A percentile compares a stretch with the other conserved stretches of the same genome.
Conservation (phyloP, 2,797 vertebrate species). For the Diplodus puntazzo region DNA sequence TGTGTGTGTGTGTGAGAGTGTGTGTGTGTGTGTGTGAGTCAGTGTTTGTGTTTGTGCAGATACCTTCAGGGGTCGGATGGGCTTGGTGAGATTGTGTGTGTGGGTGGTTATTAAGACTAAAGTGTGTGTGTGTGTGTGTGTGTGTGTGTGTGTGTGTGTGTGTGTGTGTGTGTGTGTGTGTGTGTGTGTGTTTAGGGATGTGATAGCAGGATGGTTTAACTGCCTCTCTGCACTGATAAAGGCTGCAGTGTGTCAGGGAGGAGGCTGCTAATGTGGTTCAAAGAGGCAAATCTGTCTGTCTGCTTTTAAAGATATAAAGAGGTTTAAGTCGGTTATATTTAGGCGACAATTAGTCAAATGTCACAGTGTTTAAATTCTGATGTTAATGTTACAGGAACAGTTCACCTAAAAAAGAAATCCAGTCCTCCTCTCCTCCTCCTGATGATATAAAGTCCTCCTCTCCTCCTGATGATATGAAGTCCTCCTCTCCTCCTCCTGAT, state of each 20-base stretch:
- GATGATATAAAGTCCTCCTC: no score
- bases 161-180: not conserved
- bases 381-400: no score
- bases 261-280: slow-evolving; percentile 17
- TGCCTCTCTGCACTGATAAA: not conserved
- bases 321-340: not conserved
- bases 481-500: no score
- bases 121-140: not conserved
- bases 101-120: not conserved
- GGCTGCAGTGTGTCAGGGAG: not conserved
- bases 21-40: not conserved
- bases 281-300: not conserved
- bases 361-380: no score
- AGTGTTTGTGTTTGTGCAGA: not conserved
- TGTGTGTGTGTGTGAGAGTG: not conserved
- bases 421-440: no score
- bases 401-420: no score
- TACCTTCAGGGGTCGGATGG: not conserved
- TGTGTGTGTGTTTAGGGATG: slow-evolving; percentile 10
- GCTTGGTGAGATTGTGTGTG: slow-evolving; percentile 1
- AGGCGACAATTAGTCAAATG: no score
- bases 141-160: not conserved
- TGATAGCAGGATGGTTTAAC: slow-evolving; percentile 20
- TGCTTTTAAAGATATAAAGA: not conserved
- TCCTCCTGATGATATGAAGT: no score